Base-by-base conservation (phyloP, 2,888 invertebrate genomes). In the Folsomia candida region DNA sequence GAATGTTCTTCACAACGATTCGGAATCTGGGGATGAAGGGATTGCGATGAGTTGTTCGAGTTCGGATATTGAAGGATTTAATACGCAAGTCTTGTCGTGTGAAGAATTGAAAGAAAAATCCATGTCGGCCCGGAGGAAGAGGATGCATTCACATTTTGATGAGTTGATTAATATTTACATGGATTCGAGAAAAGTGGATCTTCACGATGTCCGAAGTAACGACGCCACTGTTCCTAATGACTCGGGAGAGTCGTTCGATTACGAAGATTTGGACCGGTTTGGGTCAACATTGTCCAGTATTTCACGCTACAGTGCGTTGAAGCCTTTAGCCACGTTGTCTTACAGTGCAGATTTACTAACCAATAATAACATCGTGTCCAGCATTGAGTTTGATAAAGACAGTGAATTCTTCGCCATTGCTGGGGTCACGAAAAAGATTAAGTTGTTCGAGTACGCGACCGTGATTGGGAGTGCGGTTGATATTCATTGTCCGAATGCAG, bases 351-450 rank as follows among this genome's bases (percentile, higher is more conserved):
- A 96, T 83, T 88, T 93, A 67, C 91, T 92, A 82, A 92, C 91
- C 82, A 91, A 90, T 81, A 68, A 68, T 27, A 92, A 91, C 3
- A 92, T 93, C 76, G 92, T 92, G 3, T 92, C 92, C 26, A 94
- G 94, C 80, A 95, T 97, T 79, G 96, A 96, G 84, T 97, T 97
- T 85, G 96, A 97, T 83, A 93, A 94, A 83, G 96, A 97, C 84
- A 91, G 93, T 82, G 95, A 97, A 85, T 92, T 91, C 83, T 95
- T 97, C 84, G 96, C 96, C 0, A 94, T 97, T 79, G 96, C 96
- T 37, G 96, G 97, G 2, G 95, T 97, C 14, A 95, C 95, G 0
- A 94, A 94, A 83, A 88, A 93, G 73, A 96, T 97, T 70, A 96
- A 96, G 86, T 91, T 94, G 66, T 96, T 92, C 84, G 94, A 96